Base-by-base conservation (phyloP, 2,797 vertebrate species). In the Scolopax bukidnonensis region DNA sequence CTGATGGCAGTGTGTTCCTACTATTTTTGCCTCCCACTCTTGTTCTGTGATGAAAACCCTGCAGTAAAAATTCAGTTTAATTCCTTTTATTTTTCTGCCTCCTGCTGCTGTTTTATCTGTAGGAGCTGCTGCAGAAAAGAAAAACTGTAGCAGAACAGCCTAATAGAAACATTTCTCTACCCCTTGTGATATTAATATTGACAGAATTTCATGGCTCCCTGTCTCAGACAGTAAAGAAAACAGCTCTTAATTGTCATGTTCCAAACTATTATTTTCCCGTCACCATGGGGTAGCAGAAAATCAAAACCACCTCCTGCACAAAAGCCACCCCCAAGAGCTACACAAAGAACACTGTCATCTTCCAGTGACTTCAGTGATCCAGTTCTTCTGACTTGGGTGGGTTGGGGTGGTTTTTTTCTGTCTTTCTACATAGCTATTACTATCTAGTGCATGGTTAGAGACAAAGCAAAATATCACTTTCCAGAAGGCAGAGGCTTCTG, bases 1-100 rank as follows among this genome's bases (percentile, higher is more conserved):
- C 68, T 89, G 70, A 89, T 83, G 45, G 77, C 87, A 91, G 56
- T 40, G 18, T 50, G 23, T 43, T 94, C 38, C 54, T 82, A 76
- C 90, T 96, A 90, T 90, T 95, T 95, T 89, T 89, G 36, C 85
- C 90, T 95, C 89, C 89, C 48, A 93, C 87, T 90, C 59, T 1
- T 92, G 54, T 86, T 74, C 92, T 83, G 59, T 38, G 78, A 94
- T 90, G 50, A 92, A 96, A 95, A 86, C n/a, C 18, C 92, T 84
- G 71, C 90, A 87, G 89, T 82, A 81, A 90, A 80, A 95, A 63
- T n/a, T 74, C 65, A 81, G 76, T 75, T 86, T 89, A 83, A 92
- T 74, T 78, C 71, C 47, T 95, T 93, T 89, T 85, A 75, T 94
- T 96, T 91, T 93, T 68, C 64, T 73, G 25, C 61, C 68, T 81